These are phyloP conservation scores for Actinopyga echinites DNA, from an alignment of 53 echinoderm and acorn worm species.

Conservation along the genomic window DNA sequence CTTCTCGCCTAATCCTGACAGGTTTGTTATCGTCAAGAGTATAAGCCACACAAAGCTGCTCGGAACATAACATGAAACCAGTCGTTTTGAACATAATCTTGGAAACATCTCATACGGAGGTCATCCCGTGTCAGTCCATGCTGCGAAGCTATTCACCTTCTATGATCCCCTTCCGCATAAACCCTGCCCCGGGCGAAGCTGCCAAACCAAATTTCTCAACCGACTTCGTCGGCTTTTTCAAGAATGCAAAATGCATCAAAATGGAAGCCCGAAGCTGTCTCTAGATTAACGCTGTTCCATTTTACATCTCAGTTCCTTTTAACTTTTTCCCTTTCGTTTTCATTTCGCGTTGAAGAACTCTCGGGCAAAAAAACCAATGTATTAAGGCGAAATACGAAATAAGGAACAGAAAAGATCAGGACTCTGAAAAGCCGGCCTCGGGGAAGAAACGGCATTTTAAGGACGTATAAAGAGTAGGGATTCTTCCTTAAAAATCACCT, in stretches of 20 bases:
- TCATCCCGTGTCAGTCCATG: constrained; percentile 34
- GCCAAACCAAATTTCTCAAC: constrained; percentile 43
- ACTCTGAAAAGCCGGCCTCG: constrained; percentile 24
- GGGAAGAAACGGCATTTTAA: constrained; percentile 30
- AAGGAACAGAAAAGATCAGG: constrained; percentile 24
- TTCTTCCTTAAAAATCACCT: constrained; percentile 36
- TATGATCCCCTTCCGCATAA: constrained; percentile 40
- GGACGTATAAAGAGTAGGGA: neutral
- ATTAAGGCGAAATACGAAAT: constrained; percentile 17
- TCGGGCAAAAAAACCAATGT: constrained; percentile 21
- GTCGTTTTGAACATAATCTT: constrained; percentile 26
- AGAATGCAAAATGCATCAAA: constrained; percentile 49
- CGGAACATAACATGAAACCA: neutral
- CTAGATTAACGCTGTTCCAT: constrained; percentile 48
- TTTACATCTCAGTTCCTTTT: constrained; percentile 38
- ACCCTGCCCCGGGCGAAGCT: constrained; percentile 39
- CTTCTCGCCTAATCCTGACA: too few relatives aligned
- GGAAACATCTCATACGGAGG: constrained; percentile 1
- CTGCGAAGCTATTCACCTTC: constrained; percentile 25
- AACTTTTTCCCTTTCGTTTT: constrained; percentile 30
- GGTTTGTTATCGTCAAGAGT: too few relatives aligned
- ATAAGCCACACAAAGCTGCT: too few relatives aligned
- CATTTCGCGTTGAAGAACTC: constrained; percentile 27
- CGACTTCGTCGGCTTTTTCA: constrained; percentile 47
- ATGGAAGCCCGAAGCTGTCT: constrained; percentile 36